Evolutionary conservation across 2,113 vertebrate genomes (phyloP).

Genomic region (Lophotis ruficrista): DNA sequence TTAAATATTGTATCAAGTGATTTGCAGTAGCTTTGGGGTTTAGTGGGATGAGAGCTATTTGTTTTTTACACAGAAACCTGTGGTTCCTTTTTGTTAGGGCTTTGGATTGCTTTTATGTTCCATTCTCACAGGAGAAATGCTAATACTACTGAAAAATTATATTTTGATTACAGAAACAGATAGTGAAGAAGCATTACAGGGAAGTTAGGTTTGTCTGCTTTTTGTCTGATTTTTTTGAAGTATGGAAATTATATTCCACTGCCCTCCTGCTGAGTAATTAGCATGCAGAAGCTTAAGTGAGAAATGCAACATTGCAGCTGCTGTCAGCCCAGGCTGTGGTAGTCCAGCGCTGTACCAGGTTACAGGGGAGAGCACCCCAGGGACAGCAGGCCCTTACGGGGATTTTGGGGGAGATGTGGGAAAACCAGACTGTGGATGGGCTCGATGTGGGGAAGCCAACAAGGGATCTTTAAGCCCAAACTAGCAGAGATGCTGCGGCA

Average conservation of each 20-base stretch:
- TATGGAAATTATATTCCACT: background rate
- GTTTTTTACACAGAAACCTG: background rate
- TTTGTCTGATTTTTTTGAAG: background rate
- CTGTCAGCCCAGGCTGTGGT: background rate
- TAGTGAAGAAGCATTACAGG: background rate
- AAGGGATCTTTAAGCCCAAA: accelerated
- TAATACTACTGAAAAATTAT: background rate
- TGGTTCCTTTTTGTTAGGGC: background rate
- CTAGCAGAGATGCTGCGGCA: background rate
- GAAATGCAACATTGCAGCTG: background rate
- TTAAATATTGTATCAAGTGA: conserved; percentile 48
- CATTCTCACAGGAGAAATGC: background rate
- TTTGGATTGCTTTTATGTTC: conserved; percentile 11
- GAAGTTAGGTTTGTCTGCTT: background rate
- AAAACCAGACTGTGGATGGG: accelerated
- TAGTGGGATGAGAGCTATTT: conserved; percentile 29
- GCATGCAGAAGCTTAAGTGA: background rate
- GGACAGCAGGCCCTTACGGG: background rate
- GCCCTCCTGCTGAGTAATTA: background rate
- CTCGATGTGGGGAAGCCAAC: background rate
- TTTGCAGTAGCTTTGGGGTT: conserved; percentile 29
- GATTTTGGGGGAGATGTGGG: background rate
- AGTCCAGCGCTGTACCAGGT: background rate
- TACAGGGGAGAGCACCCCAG: background rate
- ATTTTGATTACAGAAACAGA: background rate